Base-by-base conservation (phyloP, 2,113 vertebrate genomes). In the Cynopterus brachyotis region DNA sequence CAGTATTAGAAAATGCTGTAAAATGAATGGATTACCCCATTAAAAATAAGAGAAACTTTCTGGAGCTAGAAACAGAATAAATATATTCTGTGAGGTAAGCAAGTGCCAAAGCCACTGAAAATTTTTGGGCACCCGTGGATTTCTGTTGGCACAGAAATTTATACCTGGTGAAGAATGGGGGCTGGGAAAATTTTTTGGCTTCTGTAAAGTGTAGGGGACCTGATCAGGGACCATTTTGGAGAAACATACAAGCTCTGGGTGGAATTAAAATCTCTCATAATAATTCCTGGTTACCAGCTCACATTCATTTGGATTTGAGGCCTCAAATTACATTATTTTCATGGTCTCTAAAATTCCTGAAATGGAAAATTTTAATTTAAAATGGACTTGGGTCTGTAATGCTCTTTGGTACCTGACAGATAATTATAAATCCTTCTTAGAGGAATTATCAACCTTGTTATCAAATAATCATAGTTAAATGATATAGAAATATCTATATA, bases 31-130 rank as follows among this genome's bases (percentile, higher is more conserved):
- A 66, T 89, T 15, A 80, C 62, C 19, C 8, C 55, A 26, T 84
- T 59, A 92, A 85, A 94, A 85, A 91, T 60, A 67, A 84, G 66
- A 22, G 50, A 75, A 96, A 60, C 28, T 37, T 76, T 93, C 15
- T 59, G 30, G 42, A 16, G 19, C 15, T 67, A 66, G 47, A 50
- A 91, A 87, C 35, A 87, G 83, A 94, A 53, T 19, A 60, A 86
- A 24, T 47, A 24, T n/a, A 35, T 60, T 80, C 28, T 90, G 12
- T 92, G 32, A 89, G n/a, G 26, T 80, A 69, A 81, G 42, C 15
- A 70, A n/a, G 40, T 60, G 32, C 70, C 79, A 3, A 83, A 57
- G 59, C 67, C 50, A 35, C 19, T 83, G 76, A 79, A 35, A 84
- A 60, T 42, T 93, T 83, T 60, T 55, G 32, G 3, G 1, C 20